Evolutionary conservation across 2,797 vertebrate species (phyloP).

Genomic region (Dermochelys coriacea): DNA sequence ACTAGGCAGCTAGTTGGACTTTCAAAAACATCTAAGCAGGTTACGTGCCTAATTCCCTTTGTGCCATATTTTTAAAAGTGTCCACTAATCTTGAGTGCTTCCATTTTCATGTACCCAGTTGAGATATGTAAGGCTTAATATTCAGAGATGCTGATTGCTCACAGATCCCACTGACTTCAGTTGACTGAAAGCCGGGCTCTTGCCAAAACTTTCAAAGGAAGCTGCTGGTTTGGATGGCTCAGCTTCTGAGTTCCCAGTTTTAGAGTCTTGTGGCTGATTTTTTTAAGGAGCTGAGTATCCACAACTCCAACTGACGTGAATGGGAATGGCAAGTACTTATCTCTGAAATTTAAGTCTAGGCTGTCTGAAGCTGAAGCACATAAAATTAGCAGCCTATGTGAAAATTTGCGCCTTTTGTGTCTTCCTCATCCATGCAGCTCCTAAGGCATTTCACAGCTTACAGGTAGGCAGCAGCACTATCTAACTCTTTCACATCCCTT

Average conservation of each 20-base stretch:
- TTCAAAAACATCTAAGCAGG: background rate
- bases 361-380: background rate
- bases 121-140: background rate
- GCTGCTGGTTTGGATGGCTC: background rate
- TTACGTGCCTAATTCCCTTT: background rate
- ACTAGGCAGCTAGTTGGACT: background rate
- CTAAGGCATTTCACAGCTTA: slow-evolving; percentile 15
- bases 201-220: background rate
- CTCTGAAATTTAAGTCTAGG: background rate
- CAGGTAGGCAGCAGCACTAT: slow-evolving; percentile 22
- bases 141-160: background rate
- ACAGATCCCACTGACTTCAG: background rate
- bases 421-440: background rate
- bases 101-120: background rate
- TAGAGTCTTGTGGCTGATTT: background rate
- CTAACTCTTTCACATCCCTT: slow-evolving; percentile 42
- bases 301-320: background rate
- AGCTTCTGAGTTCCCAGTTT: background rate
- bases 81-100: background rate
- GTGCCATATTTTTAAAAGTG: background rate
- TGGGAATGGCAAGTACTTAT: background rate
- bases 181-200: background rate
- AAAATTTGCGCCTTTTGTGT: background rate
- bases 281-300: background rate
- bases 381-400: background rate